Evolutionary conservation across 2,797 vertebrate species (phyloP).

Genomic region (Mus caroli): DNA sequence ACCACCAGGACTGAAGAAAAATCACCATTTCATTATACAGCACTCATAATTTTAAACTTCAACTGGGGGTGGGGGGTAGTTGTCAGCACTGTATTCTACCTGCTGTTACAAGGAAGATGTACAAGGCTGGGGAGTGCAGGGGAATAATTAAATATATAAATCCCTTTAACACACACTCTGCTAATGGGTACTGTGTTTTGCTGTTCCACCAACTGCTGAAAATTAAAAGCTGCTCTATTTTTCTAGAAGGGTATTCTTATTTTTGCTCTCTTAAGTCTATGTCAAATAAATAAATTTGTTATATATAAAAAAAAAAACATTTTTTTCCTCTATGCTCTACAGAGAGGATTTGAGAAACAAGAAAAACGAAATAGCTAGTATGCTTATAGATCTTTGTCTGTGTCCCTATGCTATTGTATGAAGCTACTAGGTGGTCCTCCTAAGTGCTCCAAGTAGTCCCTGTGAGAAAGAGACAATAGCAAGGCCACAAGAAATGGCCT

Average conservation of each 20-base stretch:
- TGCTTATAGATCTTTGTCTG: slow-evolving; percentile 40
- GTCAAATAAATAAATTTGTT: slow-evolving; percentile 5
- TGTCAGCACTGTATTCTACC: slow-evolving; percentile 64
- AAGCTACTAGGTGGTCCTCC: slow-evolving; percentile 59
- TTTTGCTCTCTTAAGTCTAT: slow-evolving; percentile 53
- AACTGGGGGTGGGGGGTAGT: slow-evolving; percentile 36
- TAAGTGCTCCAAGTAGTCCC: neutral
- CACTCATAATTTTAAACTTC: slow-evolving; percentile 81
- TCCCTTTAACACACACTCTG: slow-evolving; percentile 62
- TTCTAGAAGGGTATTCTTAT: slow-evolving; percentile 54
- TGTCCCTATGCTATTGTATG: slow-evolving; percentile 15
- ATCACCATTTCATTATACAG: slow-evolving; percentile 84
- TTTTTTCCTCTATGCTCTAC: slow-evolving; percentile 37
- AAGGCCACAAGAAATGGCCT: slow-evolving; percentile 58
- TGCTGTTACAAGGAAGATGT: slow-evolving; percentile 66
- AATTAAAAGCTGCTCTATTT: slow-evolving; percentile 61
- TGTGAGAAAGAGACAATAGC: slow-evolving; percentile 36
- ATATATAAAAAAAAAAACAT: slow-evolving; percentile 53
- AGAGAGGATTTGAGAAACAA: slow-evolving; percentile 47
- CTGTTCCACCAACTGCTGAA: slow-evolving; percentile 51
- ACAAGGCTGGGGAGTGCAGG: slow-evolving; percentile 32
- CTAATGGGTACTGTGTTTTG: slow-evolving; percentile 60
- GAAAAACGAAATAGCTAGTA: slow-evolving; percentile 52
- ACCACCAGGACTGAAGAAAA: slow-evolving; percentile 81
- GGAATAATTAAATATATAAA: slow-evolving; percentile 74